A percentile compares a stretch with the other conserved stretches of the same genome.
These are phyloP conservation scores for Ruditapes philippinarum DNA, from an alignment of 1,140 invertebrate genomes.

Conservation along the genomic window DNA sequence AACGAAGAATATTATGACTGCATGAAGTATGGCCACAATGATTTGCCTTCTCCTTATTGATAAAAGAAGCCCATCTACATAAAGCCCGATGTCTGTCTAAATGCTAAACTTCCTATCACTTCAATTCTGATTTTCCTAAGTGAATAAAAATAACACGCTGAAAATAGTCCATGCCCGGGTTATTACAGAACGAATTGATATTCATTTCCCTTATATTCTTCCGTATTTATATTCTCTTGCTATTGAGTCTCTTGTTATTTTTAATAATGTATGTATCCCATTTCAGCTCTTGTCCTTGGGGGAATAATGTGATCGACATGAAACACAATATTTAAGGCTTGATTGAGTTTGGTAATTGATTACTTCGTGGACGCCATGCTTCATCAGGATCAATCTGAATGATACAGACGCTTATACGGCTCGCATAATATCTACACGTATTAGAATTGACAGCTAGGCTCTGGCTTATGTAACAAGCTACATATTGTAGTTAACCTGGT, in stretches of 20 bases:
- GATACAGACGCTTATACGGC: conserved; percentile 14
- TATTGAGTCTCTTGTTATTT: not conserved
- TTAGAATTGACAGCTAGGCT: not conserved
- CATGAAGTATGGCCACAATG: no score
- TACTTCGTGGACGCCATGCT: conserved; percentile 27
- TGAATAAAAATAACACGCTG: not conserved
- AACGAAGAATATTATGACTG: no score
- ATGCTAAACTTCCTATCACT: not conserved
- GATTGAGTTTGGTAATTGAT: conserved; percentile 30
- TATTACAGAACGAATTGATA: not conserved
- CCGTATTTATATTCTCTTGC: not conserved
- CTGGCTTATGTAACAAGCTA: no score
- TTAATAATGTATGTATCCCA: conserved; percentile 25
- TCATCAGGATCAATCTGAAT: conserved; percentile 2
- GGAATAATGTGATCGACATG: conserved; percentile 14
- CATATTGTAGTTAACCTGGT: no score
- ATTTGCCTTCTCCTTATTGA: no score
- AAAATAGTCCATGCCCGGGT: not conserved
- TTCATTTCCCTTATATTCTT: not conserved
- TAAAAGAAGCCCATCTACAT: not conserved
- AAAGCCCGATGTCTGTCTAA: not conserved
- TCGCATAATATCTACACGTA: not conserved
- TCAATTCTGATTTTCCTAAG: not conserved
- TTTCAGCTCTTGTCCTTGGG: not conserved
- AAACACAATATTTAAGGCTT: conserved; percentile 16